phyloP scores from a whole-genome alignment of 2,888 invertebrate species.

The Ormyrus pomaceus region DNA sequence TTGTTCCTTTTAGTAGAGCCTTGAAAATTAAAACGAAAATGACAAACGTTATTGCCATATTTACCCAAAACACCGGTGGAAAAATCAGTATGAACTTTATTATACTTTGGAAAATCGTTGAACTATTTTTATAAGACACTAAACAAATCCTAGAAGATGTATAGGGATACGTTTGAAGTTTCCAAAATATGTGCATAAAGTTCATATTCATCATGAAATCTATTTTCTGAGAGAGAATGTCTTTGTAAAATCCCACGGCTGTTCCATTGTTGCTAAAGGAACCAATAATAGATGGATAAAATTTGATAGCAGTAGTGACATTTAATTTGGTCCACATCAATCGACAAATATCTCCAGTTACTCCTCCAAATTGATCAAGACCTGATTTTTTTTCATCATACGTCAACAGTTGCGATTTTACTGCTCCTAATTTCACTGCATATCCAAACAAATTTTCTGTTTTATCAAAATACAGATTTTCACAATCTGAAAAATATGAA shows the following conservation, averaged over 20 bases:
- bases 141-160: conserved; percentile 9
- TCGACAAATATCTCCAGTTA: conserved; percentile 3
- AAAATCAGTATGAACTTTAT: not conserved
- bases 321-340: conserved; percentile 4
- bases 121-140: not conserved
- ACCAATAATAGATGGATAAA: conserved; percentile 1
- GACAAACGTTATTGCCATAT: not conserved
- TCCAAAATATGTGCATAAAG: conserved; percentile 13
- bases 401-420: not conserved
- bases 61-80: not conserved
- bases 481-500: not conserved
- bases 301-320: not conserved
- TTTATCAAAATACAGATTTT: conserved; percentile 22
- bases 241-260: not conserved
- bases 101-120: not conserved
- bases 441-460: not conserved
- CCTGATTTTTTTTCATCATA: not conserved
- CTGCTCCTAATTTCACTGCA: conserved; percentile 9
- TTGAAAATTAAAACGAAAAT: not conserved
- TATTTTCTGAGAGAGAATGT: conserved; percentile 1
- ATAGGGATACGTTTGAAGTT: conserved; percentile 15
- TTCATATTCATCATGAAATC: conserved; percentile 22
- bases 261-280: not conserved
- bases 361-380: conserved; percentile 14
- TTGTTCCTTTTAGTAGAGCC: not conserved